These are phyloP conservation scores for Nezara viridula DNA, from an alignment of 2,888 invertebrate genomes.

Conservation along the genomic window DNA sequence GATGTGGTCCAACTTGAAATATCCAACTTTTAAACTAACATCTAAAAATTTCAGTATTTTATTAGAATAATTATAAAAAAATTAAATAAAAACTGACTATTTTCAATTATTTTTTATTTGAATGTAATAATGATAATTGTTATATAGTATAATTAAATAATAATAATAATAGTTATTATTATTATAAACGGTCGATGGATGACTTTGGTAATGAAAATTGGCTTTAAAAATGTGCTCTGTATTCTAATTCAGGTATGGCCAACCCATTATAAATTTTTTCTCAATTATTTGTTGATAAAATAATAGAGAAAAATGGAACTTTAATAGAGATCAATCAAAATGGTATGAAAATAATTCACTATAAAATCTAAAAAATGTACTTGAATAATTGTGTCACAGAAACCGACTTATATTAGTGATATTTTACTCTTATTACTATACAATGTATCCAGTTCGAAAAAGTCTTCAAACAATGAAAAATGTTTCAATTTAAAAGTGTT, in stretches of 20 bases:
- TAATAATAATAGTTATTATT: conserved; percentile 8
- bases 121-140: conserved; percentile 8
- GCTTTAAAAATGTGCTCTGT: conserved; percentile 60
- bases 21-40: conserved; percentile 50
- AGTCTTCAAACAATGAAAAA: no score
- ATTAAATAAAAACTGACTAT: conserved; percentile 17
- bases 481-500: no score
- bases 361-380: background rate
- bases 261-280: background rate
- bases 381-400: background rate
- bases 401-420: no score
- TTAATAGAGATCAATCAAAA: background rate
- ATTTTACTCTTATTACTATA: no score
- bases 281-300: background rate
- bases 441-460: no score
- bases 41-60: conserved; percentile 47
- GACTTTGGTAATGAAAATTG: conserved; percentile 63
- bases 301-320: no score
- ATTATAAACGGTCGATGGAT: conserved; percentile 54
- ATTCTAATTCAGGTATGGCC: background rate
- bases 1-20: conserved; percentile 58
- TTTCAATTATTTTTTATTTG: conserved; percentile 36
- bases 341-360: background rate
- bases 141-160: conserved; percentile 43
- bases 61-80: conserved; percentile 22